phyloP scores from a whole-genome alignment of 2,888 invertebrate genomes.

The Willowsia nigromaculata region DNA sequence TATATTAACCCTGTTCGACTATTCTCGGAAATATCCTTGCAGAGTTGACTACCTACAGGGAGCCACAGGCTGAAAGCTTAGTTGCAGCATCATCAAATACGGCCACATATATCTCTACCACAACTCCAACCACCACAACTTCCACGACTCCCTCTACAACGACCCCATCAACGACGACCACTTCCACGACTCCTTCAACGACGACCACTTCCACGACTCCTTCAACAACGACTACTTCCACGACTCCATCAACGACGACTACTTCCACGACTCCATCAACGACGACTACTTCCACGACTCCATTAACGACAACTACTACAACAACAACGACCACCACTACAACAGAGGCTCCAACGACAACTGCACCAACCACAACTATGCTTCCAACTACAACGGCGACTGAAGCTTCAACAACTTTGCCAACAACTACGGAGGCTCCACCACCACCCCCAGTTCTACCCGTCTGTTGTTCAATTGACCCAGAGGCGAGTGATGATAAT shows the following conservation, averaged over 20 bases:
- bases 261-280: slow-evolving; percentile 22
- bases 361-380: slow-evolving; percentile 5
- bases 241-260: slow-evolving; percentile 34
- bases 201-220: slow-evolving; percentile 27
- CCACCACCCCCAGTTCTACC: slow-evolving; percentile 40
- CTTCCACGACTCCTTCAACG: too few relatives aligned
- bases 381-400: background rate
- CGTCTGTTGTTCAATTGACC: slow-evolving; percentile 66
- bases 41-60: slow-evolving; percentile 1
- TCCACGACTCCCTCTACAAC: too few relatives aligned
- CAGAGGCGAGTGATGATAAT: slow-evolving; percentile 52
- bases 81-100: slow-evolving; percentile 30
- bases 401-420: background rate
- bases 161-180: slow-evolving; percentile 47
- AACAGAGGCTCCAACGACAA: slow-evolving; percentile 20
- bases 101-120: background rate
- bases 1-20: too few relatives aligned
- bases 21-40: too few relatives aligned
- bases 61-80: slow-evolving; percentile 12
- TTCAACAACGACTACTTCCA: slow-evolving; percentile 31
- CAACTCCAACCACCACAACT: slow-evolving; percentile 29
- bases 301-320: background rate
- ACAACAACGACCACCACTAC: slow-evolving; percentile 8
- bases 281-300: slow-evolving; percentile 11
- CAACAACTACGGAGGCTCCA: background rate